Evolutionary conservation across 2,888 invertebrate genomes (phyloP).

Genomic region (Agelastica alni): DNA sequence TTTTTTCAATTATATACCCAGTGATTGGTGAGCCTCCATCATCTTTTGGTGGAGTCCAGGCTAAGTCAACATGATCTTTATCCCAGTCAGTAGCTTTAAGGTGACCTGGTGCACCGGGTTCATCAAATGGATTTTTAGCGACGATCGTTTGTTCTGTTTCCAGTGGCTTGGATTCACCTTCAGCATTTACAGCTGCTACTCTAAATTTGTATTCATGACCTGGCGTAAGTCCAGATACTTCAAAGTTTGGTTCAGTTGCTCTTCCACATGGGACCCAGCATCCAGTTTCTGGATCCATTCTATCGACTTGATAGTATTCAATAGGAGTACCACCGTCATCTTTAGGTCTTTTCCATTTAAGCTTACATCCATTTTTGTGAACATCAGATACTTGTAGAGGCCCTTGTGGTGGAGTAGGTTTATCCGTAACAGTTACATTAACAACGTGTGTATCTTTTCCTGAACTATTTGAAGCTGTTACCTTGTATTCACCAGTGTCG

Average conservation of each 20-base stretch:
- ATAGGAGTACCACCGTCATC: constrained; percentile 95
- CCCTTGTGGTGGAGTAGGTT: constrained; percentile 86
- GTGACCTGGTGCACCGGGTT: constrained; percentile 85
- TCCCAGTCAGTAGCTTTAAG: constrained; percentile 93
- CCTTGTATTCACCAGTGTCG: constrained; percentile 86
- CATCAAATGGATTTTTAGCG: constrained; percentile 97
- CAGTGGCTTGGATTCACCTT: constrained; percentile 95
- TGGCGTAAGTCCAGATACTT: constrained; percentile 83
- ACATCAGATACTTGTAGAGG: constrained; percentile 88
- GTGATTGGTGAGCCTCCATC: constrained; percentile 92
- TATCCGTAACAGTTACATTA: constrained; percentile 83
- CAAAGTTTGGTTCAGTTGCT: constrained; percentile 78
- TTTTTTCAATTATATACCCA: constrained; percentile 85
- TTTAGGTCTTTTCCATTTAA: constrained; percentile 94
- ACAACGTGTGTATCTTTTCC: constrained; percentile 84
- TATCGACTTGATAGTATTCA: constrained; percentile 95
- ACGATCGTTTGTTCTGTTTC: constrained; percentile 82
- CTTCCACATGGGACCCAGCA: constrained; percentile 88
- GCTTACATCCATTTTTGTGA: constrained; percentile 89
- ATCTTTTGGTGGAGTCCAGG: constrained; percentile 82
- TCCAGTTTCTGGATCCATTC: constrained; percentile 87
- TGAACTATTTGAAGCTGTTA: constrained; percentile 84
- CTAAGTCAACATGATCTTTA: constrained; percentile 90
- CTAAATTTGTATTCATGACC: constrained; percentile 95
- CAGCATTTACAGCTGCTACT: constrained; percentile 92